Conservation (phyloP, 2,797 vertebrate genomes). For the Microtus californicus region DNA sequence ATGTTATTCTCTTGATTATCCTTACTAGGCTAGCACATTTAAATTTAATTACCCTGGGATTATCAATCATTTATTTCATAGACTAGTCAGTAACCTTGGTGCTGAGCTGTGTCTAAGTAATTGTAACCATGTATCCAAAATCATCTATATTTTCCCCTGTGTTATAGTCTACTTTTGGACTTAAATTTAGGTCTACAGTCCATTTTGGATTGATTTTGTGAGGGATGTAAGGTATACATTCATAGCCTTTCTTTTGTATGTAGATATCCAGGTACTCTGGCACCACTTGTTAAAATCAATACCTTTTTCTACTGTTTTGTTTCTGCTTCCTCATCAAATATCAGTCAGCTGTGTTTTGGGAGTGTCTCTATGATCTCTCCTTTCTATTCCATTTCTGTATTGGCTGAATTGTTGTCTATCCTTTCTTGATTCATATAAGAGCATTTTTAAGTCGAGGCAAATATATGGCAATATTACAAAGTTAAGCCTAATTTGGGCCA, state of each 20-base stretch:
- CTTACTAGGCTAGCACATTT: background rate
- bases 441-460: slow-evolving; percentile 2
- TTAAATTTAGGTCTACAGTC: background rate
- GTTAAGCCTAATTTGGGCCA: background rate
- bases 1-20: background rate
- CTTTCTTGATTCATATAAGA: background rate
- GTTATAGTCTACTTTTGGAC: background rate
- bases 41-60: background rate
- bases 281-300: background rate
- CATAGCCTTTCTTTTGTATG: background rate
- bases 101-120: background rate
- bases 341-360: background rate
- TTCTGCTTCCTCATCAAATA: background rate
- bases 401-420: background rate
- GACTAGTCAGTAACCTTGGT: background rate
- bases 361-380: background rate
- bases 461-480: background rate
- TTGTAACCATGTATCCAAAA: background rate
- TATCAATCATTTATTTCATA: background rate
- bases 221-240: background rate
- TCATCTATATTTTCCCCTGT: background rate
- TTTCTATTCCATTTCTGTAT: background rate
- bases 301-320: background rate
- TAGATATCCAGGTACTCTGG: background rate
- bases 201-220: background rate